Evolutionary conservation across 2,888 invertebrate species (phyloP).

Genomic region (Strigamia maritima): DNA sequence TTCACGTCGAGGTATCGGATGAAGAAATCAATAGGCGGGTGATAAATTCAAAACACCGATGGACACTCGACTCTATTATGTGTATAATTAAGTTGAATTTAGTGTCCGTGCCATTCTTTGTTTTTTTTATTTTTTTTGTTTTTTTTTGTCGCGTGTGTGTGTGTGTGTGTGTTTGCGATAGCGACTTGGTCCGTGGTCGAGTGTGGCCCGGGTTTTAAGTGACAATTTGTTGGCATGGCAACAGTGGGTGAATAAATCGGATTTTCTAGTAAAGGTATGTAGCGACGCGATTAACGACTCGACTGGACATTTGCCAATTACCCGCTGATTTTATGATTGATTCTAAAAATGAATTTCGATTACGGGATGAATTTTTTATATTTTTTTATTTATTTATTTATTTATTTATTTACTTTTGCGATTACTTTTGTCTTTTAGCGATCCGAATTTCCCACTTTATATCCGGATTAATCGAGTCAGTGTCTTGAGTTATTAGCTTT

Average conservation of each 20-base stretch:
- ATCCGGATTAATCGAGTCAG: too few species aligned
- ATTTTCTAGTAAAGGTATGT: slow-evolving; percentile 7
- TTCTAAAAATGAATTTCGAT: not conserved
- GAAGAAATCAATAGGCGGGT: not conserved
- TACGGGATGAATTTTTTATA: not conserved
- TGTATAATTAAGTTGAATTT: slow-evolving; percentile 17
- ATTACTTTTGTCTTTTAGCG: not conserved
- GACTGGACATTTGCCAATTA: not conserved
- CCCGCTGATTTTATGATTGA: not conserved
- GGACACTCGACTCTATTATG: slow-evolving; percentile 4
- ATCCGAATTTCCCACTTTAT: too few species aligned
- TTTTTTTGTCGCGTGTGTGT: not conserved
- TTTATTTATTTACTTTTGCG: not conserved
- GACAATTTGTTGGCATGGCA: slow-evolving; percentile 9
- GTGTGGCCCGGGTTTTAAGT: slow-evolving; percentile 7
- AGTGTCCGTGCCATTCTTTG: not conserved
- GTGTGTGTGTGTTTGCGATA: slow-evolving; percentile 8
- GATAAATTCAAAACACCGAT: not conserved
- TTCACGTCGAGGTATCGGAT: not conserved
- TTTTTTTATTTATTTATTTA: not conserved
- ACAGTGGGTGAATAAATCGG: not conserved
- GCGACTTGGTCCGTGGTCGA: not conserved
- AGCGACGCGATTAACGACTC: not conserved
- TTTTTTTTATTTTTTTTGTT: not conserved
- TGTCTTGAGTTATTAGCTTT: too few species aligned